phyloP scores from a whole-genome alignment of 2,797 vertebrate species.

The Sardinella longiceps region DNA sequence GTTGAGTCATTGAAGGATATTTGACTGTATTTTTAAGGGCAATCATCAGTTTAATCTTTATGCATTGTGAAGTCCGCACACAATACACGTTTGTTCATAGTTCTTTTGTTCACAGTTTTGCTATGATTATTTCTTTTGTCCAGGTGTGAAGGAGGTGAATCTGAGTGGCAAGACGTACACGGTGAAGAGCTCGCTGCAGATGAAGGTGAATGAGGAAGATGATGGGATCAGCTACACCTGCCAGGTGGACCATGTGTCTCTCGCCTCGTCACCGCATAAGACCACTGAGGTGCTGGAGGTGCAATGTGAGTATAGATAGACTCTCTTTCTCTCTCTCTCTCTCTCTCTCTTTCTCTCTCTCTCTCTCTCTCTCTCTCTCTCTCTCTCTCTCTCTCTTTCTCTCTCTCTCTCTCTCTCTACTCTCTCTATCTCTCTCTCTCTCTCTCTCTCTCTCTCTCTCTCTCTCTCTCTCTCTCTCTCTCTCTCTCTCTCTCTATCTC shows the following conservation, averaged over 20 bases:
- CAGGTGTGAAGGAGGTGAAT: slow-evolving; percentile 92
- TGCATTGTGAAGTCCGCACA: no score
- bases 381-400: slow-evolving; percentile 20
- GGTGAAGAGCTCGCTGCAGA: slow-evolving; percentile 91
- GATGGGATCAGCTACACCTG: slow-evolving; percentile 94
- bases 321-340: slow-evolving; percentile 36
- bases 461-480: background rate
- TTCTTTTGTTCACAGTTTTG: no score
- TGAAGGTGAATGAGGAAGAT: slow-evolving; percentile 89
- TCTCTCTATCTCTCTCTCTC: background rate
- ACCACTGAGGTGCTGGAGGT: slow-evolving; percentile 95
- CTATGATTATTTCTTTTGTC: background rate
- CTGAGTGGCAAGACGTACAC: slow-evolving; percentile 94
- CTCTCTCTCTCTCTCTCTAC: slow-evolving; percentile 37
- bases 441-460: background rate
- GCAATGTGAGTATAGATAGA: slow-evolving; percentile 88
- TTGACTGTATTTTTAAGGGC: no score
- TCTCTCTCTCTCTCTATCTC: no score
- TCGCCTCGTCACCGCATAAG: slow-evolving; percentile 87
- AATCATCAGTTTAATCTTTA: no score
- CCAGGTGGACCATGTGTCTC: slow-evolving; percentile 94
- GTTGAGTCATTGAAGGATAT: background rate
- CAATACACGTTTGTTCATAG: no score
- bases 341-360: slow-evolving; percentile 46
- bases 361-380: background rate